Percentiles rank a stretch among this genome's conserved stretches.
Evolutionary conservation across 1,140 invertebrate genomes (phyloP).

Genomic region (Sogatella furcifera): DNA sequence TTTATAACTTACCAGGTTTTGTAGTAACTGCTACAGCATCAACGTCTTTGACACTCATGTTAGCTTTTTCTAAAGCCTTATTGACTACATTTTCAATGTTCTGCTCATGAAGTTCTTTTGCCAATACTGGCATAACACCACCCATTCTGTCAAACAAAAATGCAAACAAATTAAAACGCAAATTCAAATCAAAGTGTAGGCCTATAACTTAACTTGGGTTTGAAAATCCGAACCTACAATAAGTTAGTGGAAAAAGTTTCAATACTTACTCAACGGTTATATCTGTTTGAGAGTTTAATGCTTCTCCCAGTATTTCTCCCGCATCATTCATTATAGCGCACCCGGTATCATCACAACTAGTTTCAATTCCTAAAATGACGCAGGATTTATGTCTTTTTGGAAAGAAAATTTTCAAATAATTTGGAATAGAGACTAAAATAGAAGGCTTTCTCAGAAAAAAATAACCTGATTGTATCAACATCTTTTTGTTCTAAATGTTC

Average conservation of each 20-base stretch:
- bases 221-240: too few species aligned
- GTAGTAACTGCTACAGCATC: conserved; percentile 86
- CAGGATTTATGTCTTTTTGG: too few species aligned
- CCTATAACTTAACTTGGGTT: too few species aligned
- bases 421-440: too few species aligned
- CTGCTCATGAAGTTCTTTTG: conserved; percentile 65
- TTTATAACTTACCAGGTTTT: conserved; percentile 53
- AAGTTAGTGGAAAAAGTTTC: too few species aligned
- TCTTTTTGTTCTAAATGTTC: too few species aligned
- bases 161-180: background rate
- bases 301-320: conserved; percentile 67
- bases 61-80: conserved; percentile 51
- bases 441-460: too few species aligned
- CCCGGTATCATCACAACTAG: conserved; percentile 97
- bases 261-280: conserved; percentile 55
- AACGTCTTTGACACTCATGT: conserved; percentile 56
- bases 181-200: background rate
- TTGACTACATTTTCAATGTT: conserved; percentile 67
- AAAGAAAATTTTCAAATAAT: too few species aligned
- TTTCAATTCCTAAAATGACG: conserved; percentile 77
- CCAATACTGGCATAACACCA: conserved; percentile 82
- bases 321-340: conserved; percentile 68
- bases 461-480: too few species aligned
- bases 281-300: conserved; percentile 60
- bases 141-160: conserved; percentile 36